Evolutionary conservation across 2,888 invertebrate genomes (phyloP).

Genomic region (Scrobipalpa atriplicella): DNA sequence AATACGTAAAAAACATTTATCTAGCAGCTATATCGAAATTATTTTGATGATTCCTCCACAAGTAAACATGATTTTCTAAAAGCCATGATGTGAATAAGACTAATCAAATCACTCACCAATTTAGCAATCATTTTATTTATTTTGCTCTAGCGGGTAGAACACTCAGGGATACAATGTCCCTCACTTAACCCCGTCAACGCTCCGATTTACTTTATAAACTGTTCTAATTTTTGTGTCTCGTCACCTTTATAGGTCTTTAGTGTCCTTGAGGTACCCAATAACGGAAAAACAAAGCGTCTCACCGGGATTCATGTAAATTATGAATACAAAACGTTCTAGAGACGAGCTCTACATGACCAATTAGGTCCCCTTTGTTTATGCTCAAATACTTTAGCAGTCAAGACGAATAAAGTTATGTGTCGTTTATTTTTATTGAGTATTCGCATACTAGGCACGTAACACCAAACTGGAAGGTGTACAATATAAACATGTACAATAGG

Average conservation of each 20-base stretch:
- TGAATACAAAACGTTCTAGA: slow-evolving; percentile 56
- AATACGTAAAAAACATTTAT: neutral
- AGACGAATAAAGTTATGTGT: slow-evolving; percentile 46
- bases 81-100: slow-evolving; percentile 22
- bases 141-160: slow-evolving; percentile 28
- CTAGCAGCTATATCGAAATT: neutral
- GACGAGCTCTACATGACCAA: slow-evolving; percentile 71
- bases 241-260: slow-evolving; percentile 64
- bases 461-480: slow-evolving; percentile 7
- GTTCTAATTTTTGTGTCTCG: slow-evolving; percentile 56
- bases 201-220: slow-evolving; percentile 41
- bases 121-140: slow-evolving; percentile 64
- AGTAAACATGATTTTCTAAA: slow-evolving; percentile 25
- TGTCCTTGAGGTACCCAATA: slow-evolving; percentile 73
- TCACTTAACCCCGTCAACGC: neutral
- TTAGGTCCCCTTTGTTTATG: slow-evolving; percentile 70
- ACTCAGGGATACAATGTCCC: slow-evolving; percentile 11
- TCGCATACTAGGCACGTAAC: slow-evolving; percentile 39
- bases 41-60: slow-evolving; percentile 8
- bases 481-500: slow-evolving; percentile 16
- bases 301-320: slow-evolving; percentile 76
- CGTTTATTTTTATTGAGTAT: slow-evolving; percentile 49
- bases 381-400: slow-evolving; percentile 52
- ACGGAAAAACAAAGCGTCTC: slow-evolving; percentile 66
- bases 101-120: slow-evolving; percentile 60